Conservation (phyloP, 1,140 invertebrate species). For the Ruditapes philippinarum region DNA sequence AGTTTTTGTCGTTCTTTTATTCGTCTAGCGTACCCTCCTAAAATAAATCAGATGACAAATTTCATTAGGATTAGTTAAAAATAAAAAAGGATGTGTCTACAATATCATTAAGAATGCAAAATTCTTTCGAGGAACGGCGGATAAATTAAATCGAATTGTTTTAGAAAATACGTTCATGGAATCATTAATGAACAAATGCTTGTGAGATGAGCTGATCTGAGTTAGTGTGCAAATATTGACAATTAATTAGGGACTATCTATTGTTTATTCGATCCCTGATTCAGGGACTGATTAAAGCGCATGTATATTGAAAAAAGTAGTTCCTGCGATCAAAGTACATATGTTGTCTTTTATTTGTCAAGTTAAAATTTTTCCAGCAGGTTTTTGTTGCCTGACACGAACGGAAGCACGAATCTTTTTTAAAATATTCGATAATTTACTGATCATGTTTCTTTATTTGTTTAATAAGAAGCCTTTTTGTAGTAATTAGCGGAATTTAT, state of each 20-base stretch:
- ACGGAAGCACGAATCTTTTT: not conserved
- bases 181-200: not conserved
- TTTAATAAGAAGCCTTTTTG: too few species aligned
- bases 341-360: not conserved
- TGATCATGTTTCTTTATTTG: too few species aligned
- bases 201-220: not conserved
- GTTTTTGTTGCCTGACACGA: not conserved
- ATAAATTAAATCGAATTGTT: constrained; percentile 10
- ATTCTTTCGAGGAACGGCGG: not conserved
- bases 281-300: not conserved
- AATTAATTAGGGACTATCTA: not conserved
- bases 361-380: not conserved
- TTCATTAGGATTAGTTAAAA: not conserved
- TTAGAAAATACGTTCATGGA: not conserved
- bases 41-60: not conserved
- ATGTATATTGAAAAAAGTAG: not conserved
- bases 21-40: not conserved
- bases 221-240: not conserved
- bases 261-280: constrained; percentile 3
- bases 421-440: too few species aligned
- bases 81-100: not conserved
- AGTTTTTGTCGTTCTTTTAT: not conserved
- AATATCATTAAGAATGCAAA: not conserved
- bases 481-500: too few species aligned
- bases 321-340: not conserved